Evolutionary conservation across 2,888 invertebrate species (phyloP), one percentile per base, ranked within the genome.

Genomic region (Acanthosepion pharaonis): DNA sequence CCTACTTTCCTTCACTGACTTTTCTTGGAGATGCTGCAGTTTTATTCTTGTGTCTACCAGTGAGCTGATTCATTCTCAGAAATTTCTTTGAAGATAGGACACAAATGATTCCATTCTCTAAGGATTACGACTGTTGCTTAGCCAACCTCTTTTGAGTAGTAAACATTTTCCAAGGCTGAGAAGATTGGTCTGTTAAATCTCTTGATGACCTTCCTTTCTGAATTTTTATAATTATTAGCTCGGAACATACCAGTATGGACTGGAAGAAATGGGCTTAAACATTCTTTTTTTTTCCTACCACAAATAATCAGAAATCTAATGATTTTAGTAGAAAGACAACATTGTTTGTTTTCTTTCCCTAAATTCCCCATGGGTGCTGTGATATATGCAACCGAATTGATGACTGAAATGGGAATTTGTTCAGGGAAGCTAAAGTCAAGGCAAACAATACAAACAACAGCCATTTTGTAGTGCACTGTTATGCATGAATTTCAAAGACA

Each of bases 371-470:
- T 33, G 78, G 78, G 78, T 15, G n/a, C n/a, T 78, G 11, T 33
- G n/a, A 15, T 78, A 78, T 78, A 33, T 18, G 78, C 78, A 33
- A 15, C 78, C 18, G n/a, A 78, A 78, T 33, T 78, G 78, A n/a
- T 78, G 78, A 78, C n/a, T 78, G 78, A n/a, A 78, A 78, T 78
- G 8, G n/a, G 78, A 78, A 78, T 78, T 78, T 78, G n/a, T 78
- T 78, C 33, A n/a, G 78, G n/a, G 33, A 78, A 15, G 33, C 23
- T 11, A 51, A 64, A n/a, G 78, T 78, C 78, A 33, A n/a, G 78
- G 78, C 15, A 78, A 78, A 78, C 8, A 23, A 78, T 11, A 15
- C n/a, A 11, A 78, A 78, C 78, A n/a, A 78, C 78, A 78, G 78
- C 33, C 78, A 33, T 11, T 78, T 78, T 78, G 15, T n/a, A 33